These are phyloP conservation scores for Diorhabda sublineata DNA, from an alignment of 1,140 invertebrate genomes.

Conservation along the genomic window DNA sequence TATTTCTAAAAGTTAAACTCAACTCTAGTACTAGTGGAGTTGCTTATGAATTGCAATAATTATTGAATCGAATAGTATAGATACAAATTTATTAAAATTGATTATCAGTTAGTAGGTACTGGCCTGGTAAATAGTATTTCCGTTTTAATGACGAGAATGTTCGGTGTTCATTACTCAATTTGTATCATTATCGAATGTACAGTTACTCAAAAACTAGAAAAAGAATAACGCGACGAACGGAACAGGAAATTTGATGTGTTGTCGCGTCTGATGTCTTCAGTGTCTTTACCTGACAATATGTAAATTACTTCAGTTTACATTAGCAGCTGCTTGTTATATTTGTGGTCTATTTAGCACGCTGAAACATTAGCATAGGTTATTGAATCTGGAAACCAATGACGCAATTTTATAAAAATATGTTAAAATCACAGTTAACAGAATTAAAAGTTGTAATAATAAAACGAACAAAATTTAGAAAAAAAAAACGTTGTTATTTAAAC, in stretches of 20 bases:
- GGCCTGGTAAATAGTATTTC: neutral
- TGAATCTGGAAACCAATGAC: too few species aligned
- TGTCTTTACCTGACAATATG: neutral
- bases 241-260: neutral
- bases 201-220: neutral
- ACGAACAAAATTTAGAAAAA: too few species aligned
- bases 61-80: too few species aligned
- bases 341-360: conserved; percentile 1
- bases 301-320: neutral
- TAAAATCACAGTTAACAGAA: too few species aligned
- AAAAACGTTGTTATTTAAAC: too few species aligned
- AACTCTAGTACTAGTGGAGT: too few species aligned
- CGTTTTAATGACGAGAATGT: neutral
- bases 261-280: neutral
- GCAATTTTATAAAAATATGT: too few species aligned
- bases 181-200: neutral
- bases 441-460: too few species aligned
- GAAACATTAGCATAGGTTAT: neutral
- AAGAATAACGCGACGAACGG: neutral
- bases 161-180: neutral
- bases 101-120: too few species aligned
- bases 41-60: too few species aligned
- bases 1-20: too few species aligned
- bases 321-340: neutral
- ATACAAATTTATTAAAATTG: too few species aligned